Evolutionary conservation across 2,113 vertebrate genomes (phyloP).

Genomic region (Chiloscyllium plagiosum): DNA sequence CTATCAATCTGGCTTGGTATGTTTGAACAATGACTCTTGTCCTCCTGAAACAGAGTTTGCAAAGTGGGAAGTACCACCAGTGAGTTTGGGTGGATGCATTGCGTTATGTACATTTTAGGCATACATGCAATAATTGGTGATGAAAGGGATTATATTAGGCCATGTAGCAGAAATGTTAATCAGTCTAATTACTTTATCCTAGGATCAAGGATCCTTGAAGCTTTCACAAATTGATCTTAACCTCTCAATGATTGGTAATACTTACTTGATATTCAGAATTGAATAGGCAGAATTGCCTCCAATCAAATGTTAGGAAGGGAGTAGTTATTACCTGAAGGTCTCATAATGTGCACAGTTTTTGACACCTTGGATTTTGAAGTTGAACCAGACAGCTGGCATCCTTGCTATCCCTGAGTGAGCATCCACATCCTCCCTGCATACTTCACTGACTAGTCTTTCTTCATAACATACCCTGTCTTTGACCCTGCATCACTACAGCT

Average conservation of each 20-base stretch:
- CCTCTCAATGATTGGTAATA: neutral
- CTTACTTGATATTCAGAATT: neutral
- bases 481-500: neutral
- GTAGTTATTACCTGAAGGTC: no score
- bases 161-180: neutral
- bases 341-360: no score
- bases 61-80: neutral
- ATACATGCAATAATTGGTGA: neutral
- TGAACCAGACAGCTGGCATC: neutral
- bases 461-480: neutral
- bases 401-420: neutral
- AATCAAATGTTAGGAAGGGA: neutral
- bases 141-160: neutral
- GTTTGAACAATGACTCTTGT: neutral
- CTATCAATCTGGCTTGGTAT: neutral
- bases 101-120: neutral
- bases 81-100: neutral
- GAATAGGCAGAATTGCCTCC: no score
- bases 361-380: neutral
- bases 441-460: neutral
- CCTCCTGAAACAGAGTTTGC: neutral
- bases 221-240: neutral
- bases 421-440: no score
- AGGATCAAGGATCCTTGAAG: neutral
- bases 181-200: neutral